A percentile compares a stretch with the other conserved stretches of the same genome.
phyloP scores from a whole-genome alignment of 2,797 vertebrate species.

The Eleutherodactylus coqui region DNA sequence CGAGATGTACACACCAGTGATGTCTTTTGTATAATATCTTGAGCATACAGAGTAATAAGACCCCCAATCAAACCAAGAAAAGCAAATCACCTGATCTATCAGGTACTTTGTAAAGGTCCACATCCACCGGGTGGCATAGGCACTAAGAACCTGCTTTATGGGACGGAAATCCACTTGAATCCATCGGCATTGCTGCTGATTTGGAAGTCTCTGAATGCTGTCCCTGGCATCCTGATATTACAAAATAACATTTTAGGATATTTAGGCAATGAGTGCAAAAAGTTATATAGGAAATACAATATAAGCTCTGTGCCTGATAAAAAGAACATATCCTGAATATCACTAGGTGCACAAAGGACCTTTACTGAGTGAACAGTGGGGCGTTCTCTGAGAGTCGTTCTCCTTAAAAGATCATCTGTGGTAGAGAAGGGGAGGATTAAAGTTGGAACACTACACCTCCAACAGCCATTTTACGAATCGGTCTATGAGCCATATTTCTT shows the following conservation, averaged over 20 bases:
- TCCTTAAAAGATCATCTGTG: too few species aligned
- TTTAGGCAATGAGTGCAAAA: not conserved
- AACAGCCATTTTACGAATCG: not conserved
- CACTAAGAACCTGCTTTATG: constrained; percentile 52
- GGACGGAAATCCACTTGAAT: constrained; percentile 49
- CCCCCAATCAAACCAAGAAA: not conserved
- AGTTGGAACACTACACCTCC: not conserved
- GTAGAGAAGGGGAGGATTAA: not conserved
- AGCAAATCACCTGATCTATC: constrained; percentile 47
- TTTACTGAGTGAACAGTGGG: not conserved
- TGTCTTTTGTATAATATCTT: not conserved
- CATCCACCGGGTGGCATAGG: constrained; percentile 38
- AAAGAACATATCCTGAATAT: not conserved
- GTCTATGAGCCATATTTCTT: not conserved
- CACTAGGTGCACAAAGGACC: not conserved
- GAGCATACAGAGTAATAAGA: not conserved
- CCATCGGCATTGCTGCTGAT: constrained; percentile 25
- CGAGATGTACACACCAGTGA: not conserved
- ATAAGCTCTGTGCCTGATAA: not conserved
- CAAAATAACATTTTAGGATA: not conserved
- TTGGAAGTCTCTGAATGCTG: constrained; percentile 34
- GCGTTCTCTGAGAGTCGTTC: too few species aligned
- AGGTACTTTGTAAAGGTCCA: constrained; percentile 60
- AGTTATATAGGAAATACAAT: not conserved
- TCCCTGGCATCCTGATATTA: constrained; percentile 42